These are phyloP conservation scores for Agrochola lychnidis DNA, from an alignment of 2,888 invertebrate species.

Conservation along the genomic window DNA sequence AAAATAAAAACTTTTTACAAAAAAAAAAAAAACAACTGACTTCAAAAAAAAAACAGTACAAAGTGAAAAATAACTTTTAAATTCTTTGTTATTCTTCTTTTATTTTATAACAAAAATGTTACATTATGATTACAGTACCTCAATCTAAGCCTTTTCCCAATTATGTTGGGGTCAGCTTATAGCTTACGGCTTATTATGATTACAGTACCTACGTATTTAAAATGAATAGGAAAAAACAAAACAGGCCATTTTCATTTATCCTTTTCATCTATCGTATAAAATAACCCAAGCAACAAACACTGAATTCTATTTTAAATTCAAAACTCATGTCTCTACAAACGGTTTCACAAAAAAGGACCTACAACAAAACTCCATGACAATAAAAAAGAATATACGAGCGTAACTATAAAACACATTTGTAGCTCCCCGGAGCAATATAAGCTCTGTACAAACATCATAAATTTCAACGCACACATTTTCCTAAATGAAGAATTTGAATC, in stretches of 20 bases:
- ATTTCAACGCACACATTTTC: conserved; percentile 62
- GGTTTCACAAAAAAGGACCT: conserved; percentile 22
- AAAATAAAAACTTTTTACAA: no score
- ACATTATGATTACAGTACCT: no score
- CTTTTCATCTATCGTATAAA: not conserved
- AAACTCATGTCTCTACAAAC: conserved; percentile 29
- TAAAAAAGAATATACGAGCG: conserved; percentile 50
- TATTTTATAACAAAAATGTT: not conserved
- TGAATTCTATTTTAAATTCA: conserved; percentile 30
- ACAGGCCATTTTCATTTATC: not conserved
- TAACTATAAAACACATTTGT: conserved; percentile 64
- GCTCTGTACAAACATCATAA: conserved; percentile 60
- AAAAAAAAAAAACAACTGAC: no score
- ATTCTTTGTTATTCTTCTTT: not conserved
- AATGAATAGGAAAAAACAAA: no score
- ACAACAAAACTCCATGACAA: conserved; percentile 29
- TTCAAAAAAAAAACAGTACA: no score
- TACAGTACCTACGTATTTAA: no score
- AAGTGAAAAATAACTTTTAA: no score
- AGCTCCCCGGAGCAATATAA: conserved; percentile 58
- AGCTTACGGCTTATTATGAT: no score
- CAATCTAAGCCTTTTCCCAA: no score
- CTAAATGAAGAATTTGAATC: conserved; percentile 80
- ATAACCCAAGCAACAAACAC: conserved; percentile 4
- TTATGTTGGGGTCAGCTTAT: no score